Conservation (phyloP, 2,888 invertebrate genomes). For the Philhelius pedissequus region DNA sequence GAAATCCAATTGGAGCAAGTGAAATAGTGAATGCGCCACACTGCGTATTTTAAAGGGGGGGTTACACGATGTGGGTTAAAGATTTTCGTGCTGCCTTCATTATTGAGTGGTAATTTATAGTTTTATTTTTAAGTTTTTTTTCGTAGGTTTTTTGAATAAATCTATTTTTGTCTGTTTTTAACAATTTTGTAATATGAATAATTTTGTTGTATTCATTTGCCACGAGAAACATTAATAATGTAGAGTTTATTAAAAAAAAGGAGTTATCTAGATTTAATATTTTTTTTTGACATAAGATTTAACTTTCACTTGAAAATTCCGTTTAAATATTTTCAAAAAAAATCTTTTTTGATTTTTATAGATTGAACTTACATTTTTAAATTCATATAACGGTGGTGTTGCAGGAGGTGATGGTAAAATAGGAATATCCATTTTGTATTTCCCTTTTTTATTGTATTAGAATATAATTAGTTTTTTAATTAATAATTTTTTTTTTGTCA, state of each 20-base stretch:
- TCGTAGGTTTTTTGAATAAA: constrained; percentile 5
- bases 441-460: constrained; percentile 2
- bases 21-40: constrained; percentile 69
- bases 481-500: constrained; percentile 33
- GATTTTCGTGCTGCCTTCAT: constrained; percentile 13
- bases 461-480: constrained; percentile 34
- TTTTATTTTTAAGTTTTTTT: constrained; percentile 22
- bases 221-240: background rate
- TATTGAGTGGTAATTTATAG: constrained; percentile 48
- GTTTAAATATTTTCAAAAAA: constrained; percentile 6
- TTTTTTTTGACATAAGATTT: background rate
- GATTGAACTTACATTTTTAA: constrained; percentile 76
- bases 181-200: constrained; percentile 6
- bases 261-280: background rate
- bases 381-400: constrained; percentile 84
- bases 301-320: constrained; percentile 47
- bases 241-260: too few species aligned
- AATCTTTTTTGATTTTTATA: constrained; percentile 2
- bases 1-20: constrained; percentile 73
- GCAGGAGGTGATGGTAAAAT: constrained; percentile 84
- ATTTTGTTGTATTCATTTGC: background rate
- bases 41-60: constrained; percentile 19
- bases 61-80: constrained; percentile 54
- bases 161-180: constrained; percentile 1
- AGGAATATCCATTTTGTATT: constrained; percentile 75